These are phyloP conservation scores for Diadegma fenestrale DNA, from an alignment of 2,888 invertebrate genomes.

Conservation along the genomic window DNA sequence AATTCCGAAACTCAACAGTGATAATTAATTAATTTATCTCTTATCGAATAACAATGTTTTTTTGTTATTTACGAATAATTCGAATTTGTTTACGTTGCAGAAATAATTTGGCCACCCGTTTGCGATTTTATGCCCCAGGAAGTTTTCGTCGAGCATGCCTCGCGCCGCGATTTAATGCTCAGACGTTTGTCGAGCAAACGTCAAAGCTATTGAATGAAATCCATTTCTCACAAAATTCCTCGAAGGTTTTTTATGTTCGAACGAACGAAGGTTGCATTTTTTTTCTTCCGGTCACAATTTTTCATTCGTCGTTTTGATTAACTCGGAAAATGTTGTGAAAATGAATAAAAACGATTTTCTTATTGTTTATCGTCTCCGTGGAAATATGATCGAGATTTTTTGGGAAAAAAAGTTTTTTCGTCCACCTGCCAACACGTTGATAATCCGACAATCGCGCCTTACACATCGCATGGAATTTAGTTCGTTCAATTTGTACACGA, in stretches of 20 bases:
- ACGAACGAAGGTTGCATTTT: neutral
- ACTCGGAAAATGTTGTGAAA: neutral
- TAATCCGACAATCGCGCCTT: neutral
- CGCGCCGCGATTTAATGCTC: slow-evolving; percentile 55
- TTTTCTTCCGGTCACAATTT: neutral
- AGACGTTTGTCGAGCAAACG: slow-evolving; percentile 35
- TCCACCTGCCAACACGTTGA: neutral
- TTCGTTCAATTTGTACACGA: slow-evolving; percentile 28
- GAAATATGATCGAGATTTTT: slow-evolving; percentile 3
- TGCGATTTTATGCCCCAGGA: slow-evolving; percentile 73
- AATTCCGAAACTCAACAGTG: slow-evolving; percentile 9
- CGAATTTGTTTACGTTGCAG: slow-evolving; percentile 69
- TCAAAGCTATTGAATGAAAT: slow-evolving; percentile 5
- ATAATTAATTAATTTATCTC: slow-evolving; percentile 12
- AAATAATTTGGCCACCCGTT: slow-evolving; percentile 77
- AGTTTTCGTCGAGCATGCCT: slow-evolving; percentile 64
- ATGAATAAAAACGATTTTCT: neutral
- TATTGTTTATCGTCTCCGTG: neutral
- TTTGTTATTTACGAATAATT: slow-evolving; percentile 13
- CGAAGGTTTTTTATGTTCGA: neutral
- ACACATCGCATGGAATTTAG: neutral
- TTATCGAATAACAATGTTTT: slow-evolving; percentile 2
- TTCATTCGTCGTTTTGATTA: neutral
- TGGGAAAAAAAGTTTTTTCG: neutral
- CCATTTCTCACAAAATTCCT: neutral